Evolutionary conservation across 2,113 vertebrate species (phyloP).

Genomic region (Galemys pyrenaicus): DNA sequence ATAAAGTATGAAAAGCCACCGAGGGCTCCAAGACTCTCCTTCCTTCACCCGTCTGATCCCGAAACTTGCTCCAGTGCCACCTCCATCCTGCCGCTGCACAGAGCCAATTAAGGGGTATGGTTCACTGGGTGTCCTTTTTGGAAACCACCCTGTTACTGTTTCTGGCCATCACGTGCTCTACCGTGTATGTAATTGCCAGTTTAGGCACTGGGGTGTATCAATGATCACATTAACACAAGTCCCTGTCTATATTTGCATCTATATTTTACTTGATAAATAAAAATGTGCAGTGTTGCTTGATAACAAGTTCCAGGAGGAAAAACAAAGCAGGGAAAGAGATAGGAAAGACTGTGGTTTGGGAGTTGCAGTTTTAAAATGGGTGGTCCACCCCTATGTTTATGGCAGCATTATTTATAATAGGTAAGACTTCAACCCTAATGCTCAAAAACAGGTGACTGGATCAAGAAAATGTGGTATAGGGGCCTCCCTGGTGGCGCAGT

Average conservation of each 20-base stretch:
- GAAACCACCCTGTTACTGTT: not conserved
- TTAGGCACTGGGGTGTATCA: not conserved
- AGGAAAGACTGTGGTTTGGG: not conserved
- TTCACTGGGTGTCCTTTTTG: slow-evolving; percentile 19
- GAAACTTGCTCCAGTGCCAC: too few relatives aligned
- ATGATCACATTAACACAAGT: not conserved
- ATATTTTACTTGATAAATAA: not conserved
- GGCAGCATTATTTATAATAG: too few relatives aligned
- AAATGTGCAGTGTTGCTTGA: not conserved
- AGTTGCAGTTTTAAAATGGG: not conserved
- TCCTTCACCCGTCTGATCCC: too few relatives aligned
- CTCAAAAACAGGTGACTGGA: too few relatives aligned
- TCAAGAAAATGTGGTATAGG: too few relatives aligned
- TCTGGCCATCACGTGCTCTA: not conserved
- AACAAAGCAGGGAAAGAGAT: not conserved
- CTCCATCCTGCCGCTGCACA: too few relatives aligned
- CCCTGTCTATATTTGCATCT: not conserved
- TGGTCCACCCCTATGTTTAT: too few relatives aligned
- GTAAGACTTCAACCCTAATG: too few relatives aligned
- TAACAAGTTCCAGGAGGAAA: not conserved
- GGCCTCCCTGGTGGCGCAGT: too few relatives aligned
- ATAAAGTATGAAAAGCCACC: too few relatives aligned
- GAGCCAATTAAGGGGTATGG: not conserved
- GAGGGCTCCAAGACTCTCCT: too few relatives aligned
- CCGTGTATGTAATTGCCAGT: not conserved